Base-by-base conservation (phyloP, 2,888 invertebrate genomes). In the Neoitamus cyanurus region DNA sequence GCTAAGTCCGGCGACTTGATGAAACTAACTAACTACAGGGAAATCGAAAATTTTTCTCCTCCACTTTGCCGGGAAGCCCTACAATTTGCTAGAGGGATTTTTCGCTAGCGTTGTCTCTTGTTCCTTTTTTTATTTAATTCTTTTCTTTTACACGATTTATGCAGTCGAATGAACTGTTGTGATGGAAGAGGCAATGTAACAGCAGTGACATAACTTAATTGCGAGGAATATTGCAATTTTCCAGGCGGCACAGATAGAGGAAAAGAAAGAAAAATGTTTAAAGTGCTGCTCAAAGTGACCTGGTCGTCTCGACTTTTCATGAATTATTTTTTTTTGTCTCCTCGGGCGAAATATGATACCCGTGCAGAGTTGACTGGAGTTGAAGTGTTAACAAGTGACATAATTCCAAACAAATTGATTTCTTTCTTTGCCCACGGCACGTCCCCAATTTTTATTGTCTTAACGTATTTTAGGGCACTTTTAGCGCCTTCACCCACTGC, bases 221-320 rank as follows among this genome's bases (percentile, higher is more conserved):
- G 25, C 46, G 20, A 42, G 11, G 31, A 28, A 77, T 46, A 36
- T 73, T 73, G 36, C 15, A 0, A 46, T 77, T 28, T 28, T 15
- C 25, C 25, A 30, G 15, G 77, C 37, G 42, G 13, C 20, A 36
- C 9, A 46, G 36, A 77, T 25, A 77, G 28, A 28, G 25, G 6
- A 77, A 11, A 30, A 77, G 2, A 13, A 30, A 15, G 6, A 70
- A 31, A 70, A 28, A 70, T 1, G 9, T 31, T 34, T 20, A 36
- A 73, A 34, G 73, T 73, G 20, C 36, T 20, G 11, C 73, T 77
- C 77, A 46, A 77, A 77, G 77, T 77, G 77, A 77, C 77, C 46
- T 30, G 28, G n/a, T 3, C 70, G 70, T 70, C 31, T 70, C 31
- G 30, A 13, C 31, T 70, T 31, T 70, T 70, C 70, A 30, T 28